A percentile compares a stretch with the other conserved stretches of the same genome.
Conservation (phyloP, 2,113 vertebrate genomes). For the Pituophis catenifer region DNA sequence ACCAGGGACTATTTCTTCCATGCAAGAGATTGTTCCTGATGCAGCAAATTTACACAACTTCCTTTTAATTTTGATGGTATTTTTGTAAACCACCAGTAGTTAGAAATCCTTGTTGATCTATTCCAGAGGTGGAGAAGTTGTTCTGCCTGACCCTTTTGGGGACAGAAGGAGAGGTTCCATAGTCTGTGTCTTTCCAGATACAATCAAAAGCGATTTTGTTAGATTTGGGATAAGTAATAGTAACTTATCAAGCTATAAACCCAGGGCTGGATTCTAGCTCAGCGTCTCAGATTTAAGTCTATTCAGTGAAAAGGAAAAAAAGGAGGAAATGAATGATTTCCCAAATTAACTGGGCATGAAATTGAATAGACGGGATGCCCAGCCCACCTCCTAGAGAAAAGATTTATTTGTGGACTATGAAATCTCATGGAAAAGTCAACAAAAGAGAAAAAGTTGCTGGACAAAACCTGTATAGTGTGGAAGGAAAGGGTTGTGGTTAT, state of each 20-base stretch:
- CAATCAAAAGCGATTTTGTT: not conserved
- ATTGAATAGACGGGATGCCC: rapidly evolving
- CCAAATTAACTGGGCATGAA: conserved; percentile 28
- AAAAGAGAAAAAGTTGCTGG: not conserved
- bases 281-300: not conserved
- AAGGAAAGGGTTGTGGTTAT: too few species aligned
- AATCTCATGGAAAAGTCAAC: conserved; percentile 2
- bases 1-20: not conserved
- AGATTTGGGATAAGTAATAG: not conserved
- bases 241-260: not conserved
- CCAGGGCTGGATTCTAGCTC: rapidly evolving
- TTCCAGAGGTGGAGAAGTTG: not conserved
- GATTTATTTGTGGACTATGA: not conserved
- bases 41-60: not conserved
- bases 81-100: not conserved
- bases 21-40: not conserved
- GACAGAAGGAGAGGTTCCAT: not conserved
- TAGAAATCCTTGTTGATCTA: not conserved
- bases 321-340: conserved; percentile 13
- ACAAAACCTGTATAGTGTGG: not conserved
- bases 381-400: rapidly evolving
- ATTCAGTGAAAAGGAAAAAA: not conserved
- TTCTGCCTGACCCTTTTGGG: not conserved
- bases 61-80: not conserved
- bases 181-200: not conserved